Base-by-base conservation (phyloP, 2,888 invertebrate genomes). In the Lepidonotus clava region DNA sequence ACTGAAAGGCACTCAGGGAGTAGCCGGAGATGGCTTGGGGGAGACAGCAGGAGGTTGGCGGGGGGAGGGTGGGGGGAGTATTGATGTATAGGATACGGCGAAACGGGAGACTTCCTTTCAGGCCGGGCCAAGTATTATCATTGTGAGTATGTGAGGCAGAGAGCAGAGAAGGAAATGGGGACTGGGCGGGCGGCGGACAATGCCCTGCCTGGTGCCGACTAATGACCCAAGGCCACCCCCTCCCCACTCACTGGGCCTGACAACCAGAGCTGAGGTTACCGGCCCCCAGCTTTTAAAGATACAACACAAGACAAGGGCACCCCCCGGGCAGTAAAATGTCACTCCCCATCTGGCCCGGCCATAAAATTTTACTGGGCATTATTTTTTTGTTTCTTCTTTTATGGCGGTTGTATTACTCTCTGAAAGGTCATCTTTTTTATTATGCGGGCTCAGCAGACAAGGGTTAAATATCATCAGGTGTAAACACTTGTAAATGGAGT, bases 401-500 rank as follows among this genome's bases (percentile, higher is more conserved):
- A 66, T 66, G 66, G 66, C 32, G 32, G n/a, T 66, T 66, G 28
- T 66, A 14, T n/a, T n/a, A n/a, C n/a, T n/a, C 21, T 66, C n/a
- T 1, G n/a, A 66, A 66, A 66, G 66, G 66, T 66, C 32, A 24
- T 24, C 28, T 24, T 32, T 66, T 66, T 66, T 32, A 66, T 66
- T 32, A 4, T 46, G 46, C 46, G 46, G 46, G 46, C 18, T 46
- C 8, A 11, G 18, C 46, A n/a, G 8, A 46, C 11, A 66, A 66
- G 28, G 66, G 66, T 66, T 66, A 66, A n/a, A 66, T 24, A 32
- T 24, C 66, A 66, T 66, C 66, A 66, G 66, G 66, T 66, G 66
- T 66, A 24, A 24, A 24, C 66, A 66, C 66, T 66, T 2, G 66
- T 24, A 24, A 32, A 56, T 28, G 28, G 71, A 24, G 38, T 18